phyloP scores from a whole-genome alignment of 2,888 invertebrate genomes.

The Heteromurus nitidus region DNA sequence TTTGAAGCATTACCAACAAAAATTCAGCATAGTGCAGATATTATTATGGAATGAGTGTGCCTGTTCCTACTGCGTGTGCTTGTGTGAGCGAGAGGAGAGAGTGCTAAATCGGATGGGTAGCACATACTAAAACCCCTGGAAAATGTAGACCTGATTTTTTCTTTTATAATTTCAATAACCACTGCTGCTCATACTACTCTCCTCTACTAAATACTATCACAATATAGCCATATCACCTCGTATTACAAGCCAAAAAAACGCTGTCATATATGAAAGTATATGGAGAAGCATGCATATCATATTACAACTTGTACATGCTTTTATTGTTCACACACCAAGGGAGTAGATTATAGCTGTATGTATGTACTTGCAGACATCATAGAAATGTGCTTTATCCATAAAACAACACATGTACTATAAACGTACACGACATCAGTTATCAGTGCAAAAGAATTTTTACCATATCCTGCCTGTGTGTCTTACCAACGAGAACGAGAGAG shows the following conservation, averaged over 20 bases:
- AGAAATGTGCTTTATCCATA: no score
- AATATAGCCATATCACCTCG: conserved; percentile 4
- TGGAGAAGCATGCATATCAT: neutral
- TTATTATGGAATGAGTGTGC: conserved; percentile 44
- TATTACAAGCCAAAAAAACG: conserved; percentile 50
- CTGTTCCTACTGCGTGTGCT: neutral
- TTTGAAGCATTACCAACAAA: conserved; percentile 57
- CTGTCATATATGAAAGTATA: conserved; percentile 27
- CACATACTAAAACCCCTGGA: conserved; percentile 41
- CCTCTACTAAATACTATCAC: conserved; percentile 29
- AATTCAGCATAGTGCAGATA: conserved; percentile 63
- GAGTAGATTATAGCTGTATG: no score
- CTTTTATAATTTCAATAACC: conserved; percentile 49
- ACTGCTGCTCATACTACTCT: conserved; percentile 23
- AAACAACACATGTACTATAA: no score
- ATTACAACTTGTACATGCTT: neutral
- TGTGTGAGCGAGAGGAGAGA: conserved; percentile 21
- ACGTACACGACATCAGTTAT: no score
- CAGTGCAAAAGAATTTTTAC: neutral
- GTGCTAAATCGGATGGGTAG: conserved; percentile 32
- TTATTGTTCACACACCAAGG: no score
- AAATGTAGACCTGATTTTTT: conserved; percentile 58
- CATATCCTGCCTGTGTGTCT: neutral
- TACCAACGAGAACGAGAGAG: neutral
- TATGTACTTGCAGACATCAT: no score